Evolutionary conservation across 2,797 vertebrate species (phyloP), one percentile per base, ranked within the genome.

Genomic region (Enteromius viviparus): DNA sequence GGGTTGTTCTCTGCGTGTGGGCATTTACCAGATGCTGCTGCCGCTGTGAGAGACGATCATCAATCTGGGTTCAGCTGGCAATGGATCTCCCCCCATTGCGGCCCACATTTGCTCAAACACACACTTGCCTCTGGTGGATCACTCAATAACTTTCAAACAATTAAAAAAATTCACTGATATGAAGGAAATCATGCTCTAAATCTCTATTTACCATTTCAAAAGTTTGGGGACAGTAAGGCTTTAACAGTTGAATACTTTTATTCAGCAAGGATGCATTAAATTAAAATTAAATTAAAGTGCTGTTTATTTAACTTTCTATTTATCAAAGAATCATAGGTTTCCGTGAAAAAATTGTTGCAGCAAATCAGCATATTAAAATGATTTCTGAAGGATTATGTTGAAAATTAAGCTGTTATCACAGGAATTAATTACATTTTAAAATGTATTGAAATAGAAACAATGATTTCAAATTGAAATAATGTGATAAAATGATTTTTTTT

Each of bases 21-120:
- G 68, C 84, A 69, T 85, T 88, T 90, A 89, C 78, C 80, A 87
- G 85, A 84, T 79, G 77, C 76, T 81, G 75, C 66, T 74, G 76
- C 86, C 32, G 49, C 86, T 78, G 81, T 7, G 82, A 87, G 71
- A 84, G 71, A 64, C 70, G 26, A 76, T 87, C 87, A 87, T 87
- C 87, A 87, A 78, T 87, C 86, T 87, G 85, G 85, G 72, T 85
- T 85, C 83, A 80, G 84, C 84, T 87, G 80, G 83, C 66, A 76
- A 74, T 21, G 66, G 47, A 64, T 76, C 65, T 66, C 75, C 75
- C 78, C 58, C 84, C 72, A 72, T 69, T 68, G 83, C 51, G 70
- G 17, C 65, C 29, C 79, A 64, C 74, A 81, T 70, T 85, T 53
- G 69, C 82, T 86, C 72, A 53, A 37, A 68, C 23, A 78, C 85